Percentiles rank a stretch among this genome's conserved stretches.
phyloP scores from a whole-genome alignment of 2,113 vertebrate genomes.

The Barnardius zonarius region DNA sequence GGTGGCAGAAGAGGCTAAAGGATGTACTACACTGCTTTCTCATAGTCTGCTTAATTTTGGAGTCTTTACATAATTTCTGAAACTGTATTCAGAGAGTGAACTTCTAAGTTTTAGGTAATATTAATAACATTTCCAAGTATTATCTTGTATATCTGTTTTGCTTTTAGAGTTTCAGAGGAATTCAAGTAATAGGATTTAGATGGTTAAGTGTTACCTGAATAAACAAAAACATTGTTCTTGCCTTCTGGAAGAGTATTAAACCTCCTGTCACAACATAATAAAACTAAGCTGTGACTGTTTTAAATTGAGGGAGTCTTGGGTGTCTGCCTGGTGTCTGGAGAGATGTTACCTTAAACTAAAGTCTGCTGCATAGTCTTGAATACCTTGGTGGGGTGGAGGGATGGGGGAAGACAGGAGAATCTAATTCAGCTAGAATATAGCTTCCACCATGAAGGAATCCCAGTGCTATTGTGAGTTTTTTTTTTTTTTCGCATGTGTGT shows the following conservation, averaged over 20 bases:
- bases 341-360: not conserved
- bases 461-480: not conserved
- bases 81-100: not conserved
- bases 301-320: not conserved
- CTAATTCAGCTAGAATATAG: not conserved
- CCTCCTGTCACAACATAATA: not conserved
- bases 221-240: not conserved
- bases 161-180: not conserved
- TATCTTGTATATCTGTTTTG: not conserved
- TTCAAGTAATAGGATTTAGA: not conserved
- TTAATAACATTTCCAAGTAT: not conserved
- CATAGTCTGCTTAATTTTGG: not conserved
- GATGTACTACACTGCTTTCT: not conserved
- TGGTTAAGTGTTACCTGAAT: not conserved
- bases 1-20: not conserved
- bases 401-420: not conserved
- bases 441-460: not conserved
- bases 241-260: not conserved
- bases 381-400: not conserved
- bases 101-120: not conserved
- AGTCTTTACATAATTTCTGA: not conserved
- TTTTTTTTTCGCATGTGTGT: not conserved
- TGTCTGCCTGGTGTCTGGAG: not conserved
- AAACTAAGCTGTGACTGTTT: not conserved
- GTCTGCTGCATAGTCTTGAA: not conserved